Conservation (phyloP, 2,888 invertebrate genomes). For the Lymantria monacha region DNA sequence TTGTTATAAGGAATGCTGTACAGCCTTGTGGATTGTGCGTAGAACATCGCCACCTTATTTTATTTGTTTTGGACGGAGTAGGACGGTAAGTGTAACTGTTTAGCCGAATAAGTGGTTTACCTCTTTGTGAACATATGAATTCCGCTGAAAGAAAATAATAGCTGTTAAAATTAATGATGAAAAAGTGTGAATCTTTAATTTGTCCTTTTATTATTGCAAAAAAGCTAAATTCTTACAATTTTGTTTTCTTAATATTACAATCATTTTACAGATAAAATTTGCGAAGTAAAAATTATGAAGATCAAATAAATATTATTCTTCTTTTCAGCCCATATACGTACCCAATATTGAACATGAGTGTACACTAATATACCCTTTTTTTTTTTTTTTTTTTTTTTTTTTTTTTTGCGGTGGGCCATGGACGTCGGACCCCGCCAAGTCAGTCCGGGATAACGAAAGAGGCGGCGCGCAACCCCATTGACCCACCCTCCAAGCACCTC, state of each 20-base stretch:
- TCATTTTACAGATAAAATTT: not conserved
- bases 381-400: too few relatives aligned
- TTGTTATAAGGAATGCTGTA: conserved; percentile 13
- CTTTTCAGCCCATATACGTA: too few relatives aligned
- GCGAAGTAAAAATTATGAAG: too few relatives aligned
- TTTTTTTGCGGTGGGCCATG: too few relatives aligned
- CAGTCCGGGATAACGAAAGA: too few relatives aligned
- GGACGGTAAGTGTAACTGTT: conserved; percentile 20
- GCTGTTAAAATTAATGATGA: not conserved
- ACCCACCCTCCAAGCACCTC: too few relatives aligned
- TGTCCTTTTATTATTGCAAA: not conserved
- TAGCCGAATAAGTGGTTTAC: conserved; percentile 26
- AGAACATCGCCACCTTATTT: conserved; percentile 35
- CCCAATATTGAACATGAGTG: too few relatives aligned
- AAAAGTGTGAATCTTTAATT: not conserved
- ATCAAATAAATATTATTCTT: too few relatives aligned
- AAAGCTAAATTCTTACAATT: not conserved
- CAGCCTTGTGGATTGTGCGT: conserved; percentile 27
- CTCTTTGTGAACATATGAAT: conserved; percentile 19
- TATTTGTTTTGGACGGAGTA: not conserved
- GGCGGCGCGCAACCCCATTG: too few relatives aligned
- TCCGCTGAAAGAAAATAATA: conserved; percentile 3
- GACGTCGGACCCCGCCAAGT: too few relatives aligned
- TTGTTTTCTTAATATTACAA: not conserved
- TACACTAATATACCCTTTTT: too few relatives aligned